Evolutionary conservation across 2,797 vertebrate genomes (phyloP), one percentile per base, ranked within the genome.

Genomic region (Martes flavigula): DNA sequence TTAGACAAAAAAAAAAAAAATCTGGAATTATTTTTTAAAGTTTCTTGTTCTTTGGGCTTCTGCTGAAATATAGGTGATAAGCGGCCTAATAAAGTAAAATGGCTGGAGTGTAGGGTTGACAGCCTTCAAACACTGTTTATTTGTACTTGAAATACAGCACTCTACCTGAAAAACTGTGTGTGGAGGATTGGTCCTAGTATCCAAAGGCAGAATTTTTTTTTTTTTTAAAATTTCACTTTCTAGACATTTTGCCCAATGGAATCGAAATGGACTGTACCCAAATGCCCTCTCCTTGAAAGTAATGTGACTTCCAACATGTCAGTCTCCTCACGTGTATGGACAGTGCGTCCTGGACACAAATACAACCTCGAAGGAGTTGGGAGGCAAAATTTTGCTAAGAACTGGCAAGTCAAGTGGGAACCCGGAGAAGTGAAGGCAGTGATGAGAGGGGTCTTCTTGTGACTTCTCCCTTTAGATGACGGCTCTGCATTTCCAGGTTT

Each of bases 1-100:
- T 98, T 97, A 98, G 98, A 98, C 98, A 98, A 98, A 51, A 98
- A 72, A 73, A 98, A 72, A 72, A 72, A 23, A 98, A 90, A 98
- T 83, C 54, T 89, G 75, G 48, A 38, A 40, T 86, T 94, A 46
- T 96, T 91, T 96, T 82, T 86, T 25, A 30, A 94, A 97, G 73
- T 97, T 94, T 95, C 90, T 93, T 87, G 15, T 27, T 79, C 51
- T 60, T 97, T 94, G 84, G 83, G 91, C 38, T 91, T 92, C 95
- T 70, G 96, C 97, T 97, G 97, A 98, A 97, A 97, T 97, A 93
- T 94, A 95, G 97, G 96, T 97, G 97, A 98, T 96, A 97, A 84
- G 82, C 54, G 72, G 73, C 86, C 68, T 90, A 95, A 3, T 48
- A 97, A 98, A 20, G 90, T 92, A 98, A 98, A 96, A 97, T 83